Evolutionary conservation across 2,113 vertebrate genomes (phyloP).

Genomic region (Elgaria multicarinata): DNA sequence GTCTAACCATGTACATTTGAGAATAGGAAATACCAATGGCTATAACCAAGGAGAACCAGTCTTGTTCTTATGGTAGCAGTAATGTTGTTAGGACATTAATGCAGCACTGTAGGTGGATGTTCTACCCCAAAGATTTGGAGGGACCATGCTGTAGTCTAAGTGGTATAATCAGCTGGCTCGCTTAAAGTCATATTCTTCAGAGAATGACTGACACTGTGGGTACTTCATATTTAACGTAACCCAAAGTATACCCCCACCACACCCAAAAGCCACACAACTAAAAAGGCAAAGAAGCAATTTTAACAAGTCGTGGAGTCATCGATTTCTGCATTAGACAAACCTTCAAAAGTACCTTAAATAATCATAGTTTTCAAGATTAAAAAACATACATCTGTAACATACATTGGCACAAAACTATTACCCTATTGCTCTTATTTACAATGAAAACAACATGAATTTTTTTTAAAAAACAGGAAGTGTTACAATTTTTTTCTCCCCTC

Average conservation of each 20-base stretch:
- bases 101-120: not conserved
- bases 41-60: not conserved
- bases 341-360: conserved; percentile 62
- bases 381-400: conserved; percentile 52
- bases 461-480: conserved; percentile 64
- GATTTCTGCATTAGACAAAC: conserved; percentile 39
- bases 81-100: not conserved
- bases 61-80: not conserved
- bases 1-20: not conserved
- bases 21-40: not conserved
- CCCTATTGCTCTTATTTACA: conserved; percentile 78
- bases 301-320: conserved; percentile 46
- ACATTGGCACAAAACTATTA: conserved; percentile 74
- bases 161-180: conserved; percentile 33
- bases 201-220: conserved; percentile 60
- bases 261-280: conserved; percentile 36
- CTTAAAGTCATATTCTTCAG: conserved; percentile 35
- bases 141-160: not conserved
- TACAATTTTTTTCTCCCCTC: conserved; percentile 62
- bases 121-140: not conserved
- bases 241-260: not conserved
- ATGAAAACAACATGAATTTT: conserved; percentile 69
- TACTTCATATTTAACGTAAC: conserved; percentile 65
- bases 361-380: conserved; percentile 61
- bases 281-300: conserved; percentile 43